Conservation (phyloP, 2,888 invertebrate species). For the Kryphioiulus occultus region DNA sequence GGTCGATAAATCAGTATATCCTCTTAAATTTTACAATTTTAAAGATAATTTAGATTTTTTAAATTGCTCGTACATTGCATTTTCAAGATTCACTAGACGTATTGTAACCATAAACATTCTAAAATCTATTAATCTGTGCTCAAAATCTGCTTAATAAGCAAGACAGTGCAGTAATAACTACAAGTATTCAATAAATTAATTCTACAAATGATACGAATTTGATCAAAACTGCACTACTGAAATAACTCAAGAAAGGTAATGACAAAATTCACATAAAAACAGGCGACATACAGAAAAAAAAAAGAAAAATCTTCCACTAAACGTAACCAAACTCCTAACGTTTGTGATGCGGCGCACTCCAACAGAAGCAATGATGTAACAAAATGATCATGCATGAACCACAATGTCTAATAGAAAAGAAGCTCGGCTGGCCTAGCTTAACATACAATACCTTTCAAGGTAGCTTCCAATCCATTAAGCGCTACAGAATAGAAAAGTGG, state of each 20-base stretch:
- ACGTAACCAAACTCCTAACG: not conserved
- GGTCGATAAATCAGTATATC: too few species aligned
- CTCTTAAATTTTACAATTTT: too few species aligned
- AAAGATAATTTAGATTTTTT: too few species aligned
- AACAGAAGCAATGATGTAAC: conserved; percentile 17
- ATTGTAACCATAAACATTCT: too few species aligned
- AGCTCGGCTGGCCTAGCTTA: not conserved
- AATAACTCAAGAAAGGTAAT: not conserved
- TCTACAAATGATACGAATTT: conserved; percentile 12
- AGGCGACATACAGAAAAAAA: not conserved
- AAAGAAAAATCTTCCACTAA: not conserved
- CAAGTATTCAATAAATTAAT: not conserved
- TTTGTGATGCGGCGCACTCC: conserved; percentile 1
- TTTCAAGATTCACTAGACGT: too few species aligned
- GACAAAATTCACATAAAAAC: not conserved
- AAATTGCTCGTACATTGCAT: too few species aligned
- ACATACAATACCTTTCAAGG: conserved; percentile 48
- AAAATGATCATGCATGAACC: conserved; percentile 26
- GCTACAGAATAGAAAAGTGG: conserved; percentile 46
- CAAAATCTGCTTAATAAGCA: not conserved
- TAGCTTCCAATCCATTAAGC: conserved; percentile 49
- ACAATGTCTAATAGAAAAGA: not conserved
- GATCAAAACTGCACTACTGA: not conserved
- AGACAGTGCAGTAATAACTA: not conserved
- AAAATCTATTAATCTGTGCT: not conserved